These are phyloP conservation scores for Dermochelys coriacea DNA, from an alignment of 2,797 vertebrate species.

Conservation along the genomic window DNA sequence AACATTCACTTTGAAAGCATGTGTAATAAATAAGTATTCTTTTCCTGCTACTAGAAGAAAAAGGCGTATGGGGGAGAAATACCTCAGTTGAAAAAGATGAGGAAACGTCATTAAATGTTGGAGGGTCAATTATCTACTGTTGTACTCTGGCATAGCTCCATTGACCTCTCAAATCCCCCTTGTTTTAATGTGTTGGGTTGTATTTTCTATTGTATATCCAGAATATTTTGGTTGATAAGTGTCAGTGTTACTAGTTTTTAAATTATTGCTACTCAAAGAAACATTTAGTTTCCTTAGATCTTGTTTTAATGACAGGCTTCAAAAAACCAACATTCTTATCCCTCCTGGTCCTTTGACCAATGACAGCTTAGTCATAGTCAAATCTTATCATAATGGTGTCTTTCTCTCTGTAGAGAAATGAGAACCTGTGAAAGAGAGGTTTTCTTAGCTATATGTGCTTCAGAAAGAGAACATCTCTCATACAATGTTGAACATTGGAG, in stretches of 20 bases:
- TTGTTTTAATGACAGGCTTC: neutral
- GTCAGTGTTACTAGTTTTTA: neutral
- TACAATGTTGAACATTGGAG: neutral
- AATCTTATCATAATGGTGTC: neutral
- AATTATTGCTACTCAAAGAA: neutral
- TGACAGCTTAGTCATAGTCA: neutral
- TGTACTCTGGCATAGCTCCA: slow-evolving; percentile 16
- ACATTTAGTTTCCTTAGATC: neutral
- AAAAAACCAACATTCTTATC: neutral
- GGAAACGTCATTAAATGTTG: slow-evolving; percentile 67
- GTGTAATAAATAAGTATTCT: neutral
- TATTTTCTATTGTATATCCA: slow-evolving; percentile 27
- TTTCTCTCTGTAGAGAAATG: no score
- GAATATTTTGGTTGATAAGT: slow-evolving; percentile 44
- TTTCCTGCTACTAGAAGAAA: neutral
- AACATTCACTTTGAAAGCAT: slow-evolving; percentile 57
- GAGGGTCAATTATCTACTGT: neutral
- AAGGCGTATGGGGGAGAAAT: slow-evolving; percentile 6
- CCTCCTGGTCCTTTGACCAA: neutral
- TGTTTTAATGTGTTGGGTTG: neutral
- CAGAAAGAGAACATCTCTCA: neutral
- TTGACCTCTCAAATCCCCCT: neutral
- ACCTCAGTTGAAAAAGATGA: slow-evolving; percentile 43
- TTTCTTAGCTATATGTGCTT: neutral
- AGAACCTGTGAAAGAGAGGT: no score